A percentile compares a stretch with the other conserved stretches of the same genome.
Evolutionary conservation across 2,797 vertebrate genomes (phyloP).

Genomic region (Ceryle rudis): DNA sequence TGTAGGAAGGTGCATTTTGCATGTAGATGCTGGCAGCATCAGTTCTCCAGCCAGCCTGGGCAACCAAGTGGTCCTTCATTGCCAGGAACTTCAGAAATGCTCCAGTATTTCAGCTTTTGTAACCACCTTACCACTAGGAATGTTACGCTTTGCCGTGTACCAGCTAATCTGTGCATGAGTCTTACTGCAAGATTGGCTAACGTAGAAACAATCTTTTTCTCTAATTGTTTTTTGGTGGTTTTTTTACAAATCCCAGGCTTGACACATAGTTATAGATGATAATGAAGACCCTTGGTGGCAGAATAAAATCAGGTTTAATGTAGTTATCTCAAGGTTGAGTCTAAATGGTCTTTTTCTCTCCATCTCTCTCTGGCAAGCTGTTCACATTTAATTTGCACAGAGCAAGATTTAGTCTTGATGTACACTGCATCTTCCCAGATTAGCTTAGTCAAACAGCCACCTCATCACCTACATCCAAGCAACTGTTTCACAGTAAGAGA

Average conservation of each 20-base stretch:
- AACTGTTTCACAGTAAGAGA: neutral
- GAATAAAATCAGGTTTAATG: constrained; percentile 1
- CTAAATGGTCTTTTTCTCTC: neutral
- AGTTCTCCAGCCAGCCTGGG: neutral
- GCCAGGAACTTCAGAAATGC: neutral
- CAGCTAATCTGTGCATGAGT: neutral
- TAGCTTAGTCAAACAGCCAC: neutral
- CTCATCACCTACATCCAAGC: neutral
- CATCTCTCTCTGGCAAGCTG: neutral
- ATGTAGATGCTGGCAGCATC: neutral
- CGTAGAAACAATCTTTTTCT: neutral
- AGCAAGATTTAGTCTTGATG: neutral
- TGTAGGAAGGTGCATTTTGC: neutral
- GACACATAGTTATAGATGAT: neutral
- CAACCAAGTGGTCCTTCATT: neutral
- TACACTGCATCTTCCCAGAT: neutral
- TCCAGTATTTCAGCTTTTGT: neutral
- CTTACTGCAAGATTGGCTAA: neutral
- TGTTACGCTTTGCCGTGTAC: neutral
- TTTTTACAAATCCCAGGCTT: neutral
- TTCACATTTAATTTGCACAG: neutral
- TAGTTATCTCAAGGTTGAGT: neutral
- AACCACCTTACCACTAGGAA: neutral
- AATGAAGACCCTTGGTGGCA: neutral
- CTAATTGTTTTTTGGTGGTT: no score